Conservation (phyloP, 2,797 vertebrate species). For the Podarcis lilfordi region DNA sequence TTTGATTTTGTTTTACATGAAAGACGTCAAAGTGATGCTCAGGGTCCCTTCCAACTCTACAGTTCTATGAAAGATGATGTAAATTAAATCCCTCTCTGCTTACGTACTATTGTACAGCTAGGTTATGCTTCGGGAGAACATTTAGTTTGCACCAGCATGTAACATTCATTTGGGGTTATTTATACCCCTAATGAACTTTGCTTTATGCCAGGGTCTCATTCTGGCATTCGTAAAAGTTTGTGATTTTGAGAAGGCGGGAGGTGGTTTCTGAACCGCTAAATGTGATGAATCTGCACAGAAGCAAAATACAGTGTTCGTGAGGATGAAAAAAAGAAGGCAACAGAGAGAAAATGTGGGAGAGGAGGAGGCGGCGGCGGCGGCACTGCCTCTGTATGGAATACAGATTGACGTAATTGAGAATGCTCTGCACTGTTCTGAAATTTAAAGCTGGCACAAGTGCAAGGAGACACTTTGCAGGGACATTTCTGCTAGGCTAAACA, state of each 20-base stretch:
- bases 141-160: not conserved
- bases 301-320: not conserved
- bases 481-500: constrained; percentile 9
- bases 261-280: not conserved
- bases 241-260: not conserved
- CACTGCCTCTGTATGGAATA: not conserved
- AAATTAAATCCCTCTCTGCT: not conserved
- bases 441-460: not conserved
- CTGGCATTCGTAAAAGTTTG: not conserved
- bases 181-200: not conserved
- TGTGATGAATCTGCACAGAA: not conserved
- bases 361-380: not conserved
- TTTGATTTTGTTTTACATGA: not conserved
- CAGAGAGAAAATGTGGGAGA: not conserved
- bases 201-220: not conserved
- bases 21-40: not conserved
- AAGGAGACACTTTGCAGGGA: constrained; percentile 8
- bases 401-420: constrained; percentile 6
- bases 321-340: not conserved
- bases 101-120: not conserved
- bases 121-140: not conserved
- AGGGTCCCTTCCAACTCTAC: no score
- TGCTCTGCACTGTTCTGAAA: constrained; percentile 10
- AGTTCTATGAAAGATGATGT: not conserved
- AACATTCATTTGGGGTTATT: not conserved